Evolutionary conservation across 2,113 vertebrate genomes (phyloP), one percentile per base, ranked within the genome.

Genomic region (Thinocorus orbignyianus): DNA sequence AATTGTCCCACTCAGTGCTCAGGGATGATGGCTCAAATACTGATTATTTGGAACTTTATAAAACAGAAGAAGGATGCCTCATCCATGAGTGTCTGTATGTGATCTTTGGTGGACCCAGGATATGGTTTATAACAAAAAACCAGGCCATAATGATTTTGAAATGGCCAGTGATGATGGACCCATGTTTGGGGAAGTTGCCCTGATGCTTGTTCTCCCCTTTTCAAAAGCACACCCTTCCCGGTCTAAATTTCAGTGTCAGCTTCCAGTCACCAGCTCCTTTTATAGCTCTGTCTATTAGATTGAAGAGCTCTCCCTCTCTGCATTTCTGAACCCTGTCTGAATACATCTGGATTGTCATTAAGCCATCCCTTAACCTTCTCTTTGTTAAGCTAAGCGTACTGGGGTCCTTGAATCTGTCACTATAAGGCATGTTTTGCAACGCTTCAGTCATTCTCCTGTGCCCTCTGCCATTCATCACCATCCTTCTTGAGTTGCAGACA

Each of bases 391-490:
- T 96, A 93, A 96, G 96, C 77, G 31, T 61, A 72, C 44, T 92
- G 89, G 87, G 95, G 91, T 97, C 96, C 96, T 97, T 97, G 96
- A 95, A 95, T 84, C 94, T 97, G 96, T 96, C 96, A 97, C 93
- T 91, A 6, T 87, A 95, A 96, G 93, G 86, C 94, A 95, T 95
- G 95, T 91, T 95, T 87, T 87, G 89, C 93, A 94, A 97, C 5
- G 84, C 93, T 79, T 72, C 96, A 94, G 91, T 87, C 96, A 96
- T 93, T 89, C 95, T 65, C 19, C 0, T 49, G 83, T 94, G 96
- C 93, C 96, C 95, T 96, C 91, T 96, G 77, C 83, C 91, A 68
- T 96, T 82, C 94, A 95, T 97, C 95, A 96, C 90, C 86, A 69
- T 81, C 91, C 65, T 61, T 20, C 93, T 37, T n/a, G 77, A 93